These are phyloP conservation scores for Megaceryle alcyon DNA, from an alignment of 2,797 vertebrate genomes.

Conservation along the genomic window DNA sequence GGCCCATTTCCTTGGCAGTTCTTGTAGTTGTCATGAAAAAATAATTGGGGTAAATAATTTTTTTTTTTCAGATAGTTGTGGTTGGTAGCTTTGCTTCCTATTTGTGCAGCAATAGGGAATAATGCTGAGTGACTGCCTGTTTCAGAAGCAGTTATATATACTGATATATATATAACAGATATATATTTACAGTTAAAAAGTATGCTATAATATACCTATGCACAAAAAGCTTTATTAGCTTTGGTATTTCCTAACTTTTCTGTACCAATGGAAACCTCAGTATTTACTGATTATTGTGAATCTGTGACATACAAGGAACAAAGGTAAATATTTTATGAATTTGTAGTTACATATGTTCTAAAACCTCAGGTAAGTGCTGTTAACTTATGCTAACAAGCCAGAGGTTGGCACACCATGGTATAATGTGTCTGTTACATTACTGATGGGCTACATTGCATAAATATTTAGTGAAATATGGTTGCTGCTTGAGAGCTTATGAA, in stretches of 20 bases:
- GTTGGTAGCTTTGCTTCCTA: no score
- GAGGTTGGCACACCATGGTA: not conserved
- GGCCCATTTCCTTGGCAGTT: not conserved
- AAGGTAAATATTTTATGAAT: not conserved
- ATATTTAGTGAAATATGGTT: not conserved
- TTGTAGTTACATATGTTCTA: not conserved
- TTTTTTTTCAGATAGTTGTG: not conserved
- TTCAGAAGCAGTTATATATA: not conserved
- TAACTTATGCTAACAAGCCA: not conserved
- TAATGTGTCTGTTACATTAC: not conserved
- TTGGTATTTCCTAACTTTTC: not conserved
- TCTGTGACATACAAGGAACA: not conserved
- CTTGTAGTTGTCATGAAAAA: not conserved
- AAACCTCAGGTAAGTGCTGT: not conserved
- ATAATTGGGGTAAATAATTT: not conserved
- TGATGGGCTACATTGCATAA: not conserved
- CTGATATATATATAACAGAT: no score
- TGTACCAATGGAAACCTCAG: not conserved
- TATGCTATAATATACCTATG: not conserved
- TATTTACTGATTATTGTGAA: not conserved
- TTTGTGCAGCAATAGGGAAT: not conserved
- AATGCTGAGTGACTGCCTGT: not conserved
- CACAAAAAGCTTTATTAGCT: not conserved
- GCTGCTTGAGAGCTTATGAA: not conserved
- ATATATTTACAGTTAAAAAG: no score